Percentiles rank a stretch among this genome's conserved stretches.
Conservation (phyloP, 2,797 vertebrate species). For the Eutrigla gurnardus region DNA sequence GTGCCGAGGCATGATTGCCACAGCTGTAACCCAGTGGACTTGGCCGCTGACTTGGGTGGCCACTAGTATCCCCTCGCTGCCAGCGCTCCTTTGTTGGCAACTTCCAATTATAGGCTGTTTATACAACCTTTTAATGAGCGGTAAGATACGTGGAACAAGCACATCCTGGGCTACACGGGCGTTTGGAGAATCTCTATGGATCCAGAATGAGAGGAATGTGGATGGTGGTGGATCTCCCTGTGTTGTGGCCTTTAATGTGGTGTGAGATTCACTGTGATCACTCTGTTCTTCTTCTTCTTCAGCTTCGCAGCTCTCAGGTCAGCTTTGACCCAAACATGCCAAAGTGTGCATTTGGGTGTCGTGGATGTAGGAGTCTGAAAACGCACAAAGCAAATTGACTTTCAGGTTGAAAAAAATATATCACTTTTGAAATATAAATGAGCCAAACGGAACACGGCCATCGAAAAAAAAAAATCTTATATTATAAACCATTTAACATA, state of each 20-base stretch:
- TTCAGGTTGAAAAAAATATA: background rate
- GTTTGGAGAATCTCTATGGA: constrained; percentile 8
- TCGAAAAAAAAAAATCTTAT: background rate
- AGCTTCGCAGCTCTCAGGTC: constrained; percentile 27
- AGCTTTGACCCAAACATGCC: constrained; percentile 29
- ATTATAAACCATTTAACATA: background rate
- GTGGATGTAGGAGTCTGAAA: background rate
- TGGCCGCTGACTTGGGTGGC: constrained; percentile 25
- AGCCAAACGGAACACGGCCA: background rate
- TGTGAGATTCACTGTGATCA: background rate
- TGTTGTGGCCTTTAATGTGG: background rate
- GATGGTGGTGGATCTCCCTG: background rate
- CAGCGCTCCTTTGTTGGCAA: constrained; percentile 34
- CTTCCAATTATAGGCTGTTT: constrained; percentile 38
- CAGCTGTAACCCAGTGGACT: constrained; percentile 26
- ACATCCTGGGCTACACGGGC: constrained; percentile 4
- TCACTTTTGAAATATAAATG: too few species aligned
- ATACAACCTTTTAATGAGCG: constrained; percentile 40
- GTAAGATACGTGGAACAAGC: constrained; percentile 4
- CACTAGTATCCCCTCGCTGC: constrained; percentile 20
- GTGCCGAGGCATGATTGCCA: background rate
- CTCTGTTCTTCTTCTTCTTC: constrained; percentile 4
- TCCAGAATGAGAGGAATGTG: constrained; percentile 1
- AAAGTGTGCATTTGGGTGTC: background rate
- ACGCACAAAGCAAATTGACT: background rate